These are phyloP conservation scores for Clusia tigrina DNA, from an alignment of 2,888 invertebrate species.

Conservation along the genomic window DNA sequence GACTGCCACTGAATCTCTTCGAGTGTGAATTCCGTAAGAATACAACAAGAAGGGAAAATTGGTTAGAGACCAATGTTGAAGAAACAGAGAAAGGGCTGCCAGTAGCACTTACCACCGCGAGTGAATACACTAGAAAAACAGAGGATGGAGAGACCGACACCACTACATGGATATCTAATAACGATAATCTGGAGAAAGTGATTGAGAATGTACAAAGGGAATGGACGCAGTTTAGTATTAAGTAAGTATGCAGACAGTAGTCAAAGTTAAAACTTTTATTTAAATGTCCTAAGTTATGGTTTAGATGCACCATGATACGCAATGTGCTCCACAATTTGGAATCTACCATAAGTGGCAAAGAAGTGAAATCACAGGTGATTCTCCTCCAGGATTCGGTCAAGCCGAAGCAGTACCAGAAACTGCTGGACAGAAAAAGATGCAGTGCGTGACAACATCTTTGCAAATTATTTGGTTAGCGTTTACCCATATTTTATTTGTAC, in stretches of 20 bases:
- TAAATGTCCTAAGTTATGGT: conserved; percentile 25
- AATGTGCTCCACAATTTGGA: conserved; percentile 68
- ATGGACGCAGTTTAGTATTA: conserved; percentile 78
- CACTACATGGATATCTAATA: conserved; percentile 69
- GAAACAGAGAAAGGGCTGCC: conserved; percentile 37
- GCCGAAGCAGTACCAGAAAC: conserved; percentile 74
- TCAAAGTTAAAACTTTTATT: background rate
- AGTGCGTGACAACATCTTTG: conserved; percentile 68
- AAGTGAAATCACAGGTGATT: conserved; percentile 66
- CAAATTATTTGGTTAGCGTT: conserved; percentile 8
- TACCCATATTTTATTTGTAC: conserved; percentile 29
- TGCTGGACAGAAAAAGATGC: conserved; percentile 79
- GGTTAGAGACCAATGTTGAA: conserved; percentile 35
- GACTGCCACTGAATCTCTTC: conserved; percentile 85
- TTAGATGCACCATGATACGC: conserved; percentile 68
- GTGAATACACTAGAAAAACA: background rate
- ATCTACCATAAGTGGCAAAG: conserved; percentile 39
- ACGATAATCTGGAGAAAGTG: conserved; percentile 69
- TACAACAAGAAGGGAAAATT: conserved; percentile 38
- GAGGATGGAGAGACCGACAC: conserved; percentile 34
- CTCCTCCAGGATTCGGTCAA: conserved; percentile 74
- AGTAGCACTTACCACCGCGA: background rate
- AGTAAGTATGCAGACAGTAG: conserved; percentile 66
- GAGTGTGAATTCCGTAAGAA: conserved; percentile 67
- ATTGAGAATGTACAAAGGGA: conserved; percentile 75